phyloP scores from a whole-genome alignment of 2,797 vertebrate species.

The Uromys caudimaculatus region DNA sequence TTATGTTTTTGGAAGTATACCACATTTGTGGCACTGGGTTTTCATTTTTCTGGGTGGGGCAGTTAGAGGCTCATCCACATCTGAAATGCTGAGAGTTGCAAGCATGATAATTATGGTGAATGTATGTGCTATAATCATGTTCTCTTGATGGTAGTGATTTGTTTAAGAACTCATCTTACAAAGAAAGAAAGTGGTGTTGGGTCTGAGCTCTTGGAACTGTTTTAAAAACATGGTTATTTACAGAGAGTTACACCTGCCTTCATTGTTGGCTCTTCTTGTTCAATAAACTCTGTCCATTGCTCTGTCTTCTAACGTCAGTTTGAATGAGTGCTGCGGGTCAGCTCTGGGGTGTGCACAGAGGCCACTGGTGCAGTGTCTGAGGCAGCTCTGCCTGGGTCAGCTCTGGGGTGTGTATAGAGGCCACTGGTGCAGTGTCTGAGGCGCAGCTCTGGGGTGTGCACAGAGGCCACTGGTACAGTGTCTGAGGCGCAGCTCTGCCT shows the following conservation, averaged over 20 bases:
- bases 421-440: too few relatives aligned
- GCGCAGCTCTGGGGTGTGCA: too few relatives aligned
- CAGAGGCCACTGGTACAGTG: too few relatives aligned
- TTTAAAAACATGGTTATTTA: slow-evolving; percentile 60
- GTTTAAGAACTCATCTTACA: slow-evolving; percentile 62
- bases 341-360: not conserved
- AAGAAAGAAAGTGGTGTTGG: slow-evolving; percentile 62
- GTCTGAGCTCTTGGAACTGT: slow-evolving; percentile 44
- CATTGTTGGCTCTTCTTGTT: slow-evolving; percentile 16
- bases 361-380: not conserved
- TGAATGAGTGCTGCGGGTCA: not conserved
- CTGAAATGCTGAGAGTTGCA: not conserved
- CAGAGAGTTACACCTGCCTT: not conserved
- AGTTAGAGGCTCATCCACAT: slow-evolving; percentile 20
- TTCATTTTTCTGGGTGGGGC: not conserved
- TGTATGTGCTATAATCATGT: slow-evolving; percentile 41
- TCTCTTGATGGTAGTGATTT: slow-evolving; percentile 71
- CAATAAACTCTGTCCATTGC: slow-evolving; percentile 28
- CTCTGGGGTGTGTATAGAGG: too few relatives aligned
- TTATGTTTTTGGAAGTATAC: not conserved
- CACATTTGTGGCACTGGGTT: not conserved
- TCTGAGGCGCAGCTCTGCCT: too few relatives aligned
- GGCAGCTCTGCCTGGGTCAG: not conserved
- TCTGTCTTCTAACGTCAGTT: not conserved
- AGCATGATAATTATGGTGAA: slow-evolving; percentile 40